These are phyloP conservation scores for Stegophylla sp. DNA, from an alignment of 2,888 invertebrate genomes.

Conservation along the genomic window DNA sequence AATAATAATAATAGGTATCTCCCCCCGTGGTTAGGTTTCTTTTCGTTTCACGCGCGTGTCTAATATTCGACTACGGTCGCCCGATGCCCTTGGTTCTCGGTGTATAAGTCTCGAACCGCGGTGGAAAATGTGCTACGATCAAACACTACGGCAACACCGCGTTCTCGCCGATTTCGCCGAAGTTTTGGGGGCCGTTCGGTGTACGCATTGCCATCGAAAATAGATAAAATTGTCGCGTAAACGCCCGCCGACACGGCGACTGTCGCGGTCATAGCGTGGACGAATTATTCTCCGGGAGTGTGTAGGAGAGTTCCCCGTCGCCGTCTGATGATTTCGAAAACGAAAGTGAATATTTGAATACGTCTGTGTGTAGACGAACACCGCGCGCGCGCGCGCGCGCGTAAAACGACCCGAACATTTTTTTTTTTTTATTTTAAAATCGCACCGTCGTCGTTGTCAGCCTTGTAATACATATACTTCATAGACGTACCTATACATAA, in stretches of 20 bases:
- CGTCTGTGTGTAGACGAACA: too few species aligned
- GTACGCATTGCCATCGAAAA: too few species aligned
- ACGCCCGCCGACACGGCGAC: neutral
- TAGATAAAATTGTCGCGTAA: too few species aligned
- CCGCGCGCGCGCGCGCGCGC: constrained; percentile 5
- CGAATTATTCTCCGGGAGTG: constrained; percentile 17
- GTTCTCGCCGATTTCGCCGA: neutral
- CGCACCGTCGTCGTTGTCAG: constrained; percentile 8
- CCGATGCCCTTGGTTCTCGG: too few species aligned
- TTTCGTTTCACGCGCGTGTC: too few species aligned
- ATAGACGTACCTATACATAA: neutral
- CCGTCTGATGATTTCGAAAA: constrained; percentile 51
- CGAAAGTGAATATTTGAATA: constrained; percentile 50
- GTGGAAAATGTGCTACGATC: too few species aligned
- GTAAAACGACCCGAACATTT: constrained; percentile 17
- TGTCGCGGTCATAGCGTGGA: neutral
- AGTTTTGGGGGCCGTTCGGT: too few species aligned
- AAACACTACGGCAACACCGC: too few species aligned
- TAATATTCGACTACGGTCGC: too few species aligned
- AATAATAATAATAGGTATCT: too few species aligned
- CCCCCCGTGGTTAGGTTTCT: too few species aligned
- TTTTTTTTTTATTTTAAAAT: constrained; percentile 34
- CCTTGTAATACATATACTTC: constrained; percentile 42
- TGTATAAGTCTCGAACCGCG: too few species aligned
- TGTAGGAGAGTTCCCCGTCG: constrained; percentile 31